Conservation (phyloP, 1,140 invertebrate species). For the Aphaenogaster rudis region DNA sequence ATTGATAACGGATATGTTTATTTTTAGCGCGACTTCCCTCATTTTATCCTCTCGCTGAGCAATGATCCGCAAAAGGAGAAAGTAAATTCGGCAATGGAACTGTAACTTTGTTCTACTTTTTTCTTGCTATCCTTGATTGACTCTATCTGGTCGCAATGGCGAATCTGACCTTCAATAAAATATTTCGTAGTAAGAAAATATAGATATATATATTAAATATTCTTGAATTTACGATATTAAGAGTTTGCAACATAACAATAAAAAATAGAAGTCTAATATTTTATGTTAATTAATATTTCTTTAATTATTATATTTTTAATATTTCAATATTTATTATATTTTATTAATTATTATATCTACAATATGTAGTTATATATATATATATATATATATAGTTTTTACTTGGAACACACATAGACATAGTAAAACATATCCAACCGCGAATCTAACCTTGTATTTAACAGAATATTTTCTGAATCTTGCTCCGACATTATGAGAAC, state of each 20-base stretch:
- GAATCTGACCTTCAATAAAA: background rate
- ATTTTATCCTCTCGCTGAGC: background rate
- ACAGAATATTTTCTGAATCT: background rate
- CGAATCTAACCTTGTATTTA: background rate
- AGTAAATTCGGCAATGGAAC: slow-evolving; percentile 28
- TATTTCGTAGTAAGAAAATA: slow-evolving; percentile 1
- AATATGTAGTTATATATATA: slow-evolving; percentile 4
- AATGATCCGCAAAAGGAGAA: slow-evolving; percentile 21
- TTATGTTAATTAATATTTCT: background rate
- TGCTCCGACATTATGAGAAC: background rate
- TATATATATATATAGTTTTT: background rate
- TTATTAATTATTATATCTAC: background rate
- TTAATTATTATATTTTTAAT: background rate
- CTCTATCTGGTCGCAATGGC: background rate
- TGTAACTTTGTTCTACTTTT: slow-evolving; percentile 30
- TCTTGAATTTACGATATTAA: background rate
- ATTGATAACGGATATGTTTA: slow-evolving; percentile 67
- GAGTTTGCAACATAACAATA: background rate
- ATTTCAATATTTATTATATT: background rate
- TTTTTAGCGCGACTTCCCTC: slow-evolving; percentile 59
- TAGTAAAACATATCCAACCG: background rate
- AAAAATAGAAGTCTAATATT: background rate
- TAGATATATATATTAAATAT: background rate
- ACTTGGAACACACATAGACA: background rate
- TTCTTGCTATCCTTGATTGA: background rate